Conservation (phyloP, 1,140 invertebrate species). For the Aporrectodea caliginosa region DNA sequence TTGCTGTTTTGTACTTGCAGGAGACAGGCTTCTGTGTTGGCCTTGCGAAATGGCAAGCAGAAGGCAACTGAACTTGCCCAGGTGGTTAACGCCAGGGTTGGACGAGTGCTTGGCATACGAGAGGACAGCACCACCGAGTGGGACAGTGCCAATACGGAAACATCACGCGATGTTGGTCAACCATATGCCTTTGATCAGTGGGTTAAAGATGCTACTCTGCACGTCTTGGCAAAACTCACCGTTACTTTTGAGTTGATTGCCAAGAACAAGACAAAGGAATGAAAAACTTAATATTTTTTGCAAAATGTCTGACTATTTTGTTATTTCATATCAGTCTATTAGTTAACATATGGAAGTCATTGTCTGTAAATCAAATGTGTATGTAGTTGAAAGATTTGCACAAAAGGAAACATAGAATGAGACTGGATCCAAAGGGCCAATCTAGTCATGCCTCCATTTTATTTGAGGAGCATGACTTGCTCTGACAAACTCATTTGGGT, state of each 20-base stretch:
- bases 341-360: too few species aligned
- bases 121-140: not conserved
- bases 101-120: not conserved
- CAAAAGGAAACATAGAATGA: too few species aligned
- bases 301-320: too few species aligned
- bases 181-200: not conserved
- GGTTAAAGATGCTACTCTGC: not conserved
- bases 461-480: too few species aligned
- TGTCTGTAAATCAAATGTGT: too few species aligned
- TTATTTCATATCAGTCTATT: too few species aligned
- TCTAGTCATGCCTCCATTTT: too few species aligned
- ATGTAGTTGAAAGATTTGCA: too few species aligned
- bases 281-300: not conserved
- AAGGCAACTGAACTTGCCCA: constrained; percentile 16
- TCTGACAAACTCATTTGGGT: too few species aligned
- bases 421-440: too few species aligned
- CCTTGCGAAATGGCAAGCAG: constrained; percentile 8
- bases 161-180: not conserved
- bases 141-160: not conserved
- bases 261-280: not conserved
- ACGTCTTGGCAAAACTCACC: not conserved
- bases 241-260: not conserved
- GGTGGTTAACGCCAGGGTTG: not conserved
- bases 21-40: constrained; percentile 4
- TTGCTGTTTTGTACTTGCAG: too few species aligned